These are phyloP conservation scores for Montipora capricornis DNA, from an alignment of 64 coral and sea anemone species.

Conservation along the genomic window DNA sequence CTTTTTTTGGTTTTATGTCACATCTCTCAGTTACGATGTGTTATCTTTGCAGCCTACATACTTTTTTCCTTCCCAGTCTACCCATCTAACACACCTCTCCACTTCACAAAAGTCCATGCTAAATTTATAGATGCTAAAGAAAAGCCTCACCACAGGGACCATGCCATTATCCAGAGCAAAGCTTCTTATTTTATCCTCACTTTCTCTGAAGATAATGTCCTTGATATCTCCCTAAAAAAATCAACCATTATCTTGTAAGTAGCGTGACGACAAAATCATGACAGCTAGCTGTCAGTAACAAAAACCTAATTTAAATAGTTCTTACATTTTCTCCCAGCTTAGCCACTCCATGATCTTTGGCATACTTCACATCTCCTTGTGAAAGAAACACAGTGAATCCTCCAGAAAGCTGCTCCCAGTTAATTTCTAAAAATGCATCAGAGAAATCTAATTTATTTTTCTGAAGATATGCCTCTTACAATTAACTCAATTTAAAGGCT, in stretches of 20 bases:
- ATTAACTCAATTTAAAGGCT: too few species aligned
- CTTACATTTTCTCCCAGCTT: slow-evolving; percentile 77
- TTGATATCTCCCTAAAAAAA: slow-evolving; percentile 74
- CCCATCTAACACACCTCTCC: neutral
- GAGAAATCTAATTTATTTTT: neutral
- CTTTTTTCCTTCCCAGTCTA: too few species aligned
- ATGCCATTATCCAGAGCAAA: slow-evolving; percentile 69
- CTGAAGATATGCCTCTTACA: too few species aligned
- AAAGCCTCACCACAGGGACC: slow-evolving; percentile 77
- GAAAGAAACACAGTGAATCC: slow-evolving; percentile 73
- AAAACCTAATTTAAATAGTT: neutral
- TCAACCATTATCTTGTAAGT: too few species aligned
- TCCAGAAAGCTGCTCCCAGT: slow-evolving; percentile 60
- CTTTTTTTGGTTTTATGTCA: too few species aligned
- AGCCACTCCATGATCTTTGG: slow-evolving; percentile 72
- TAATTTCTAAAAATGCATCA: slow-evolving; percentile 55
- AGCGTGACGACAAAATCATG: too few species aligned
- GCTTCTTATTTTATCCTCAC: slow-evolving; percentile 86
- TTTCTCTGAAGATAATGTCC: slow-evolving; percentile 85
- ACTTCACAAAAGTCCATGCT: neutral
- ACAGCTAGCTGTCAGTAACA: too few species aligned
- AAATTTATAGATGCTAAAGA: neutral
- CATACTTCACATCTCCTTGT: slow-evolving; percentile 60
- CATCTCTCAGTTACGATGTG: too few species aligned
- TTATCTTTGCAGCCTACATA: too few species aligned